A percentile compares a stretch with the other conserved stretches of the same genome.
These are phyloP conservation scores for Poeciliopsis paucimaculata DNA, from an alignment of 2,797 vertebrate genomes.

Conservation along the genomic window DNA sequence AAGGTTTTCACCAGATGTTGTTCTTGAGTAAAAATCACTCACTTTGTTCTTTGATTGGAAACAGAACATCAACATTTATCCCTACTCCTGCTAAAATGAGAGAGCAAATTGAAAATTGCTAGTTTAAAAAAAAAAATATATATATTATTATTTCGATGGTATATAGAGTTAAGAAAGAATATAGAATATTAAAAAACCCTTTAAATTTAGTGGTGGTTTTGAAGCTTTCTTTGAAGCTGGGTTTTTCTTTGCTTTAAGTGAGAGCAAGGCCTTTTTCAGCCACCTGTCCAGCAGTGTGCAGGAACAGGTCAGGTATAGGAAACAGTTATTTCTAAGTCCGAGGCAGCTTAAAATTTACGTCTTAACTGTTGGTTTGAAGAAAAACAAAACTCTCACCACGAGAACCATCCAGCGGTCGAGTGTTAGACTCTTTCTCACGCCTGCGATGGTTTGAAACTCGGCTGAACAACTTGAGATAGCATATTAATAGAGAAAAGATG, in stretches of 20 bases:
- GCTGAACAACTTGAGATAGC: not conserved
- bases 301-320: not conserved
- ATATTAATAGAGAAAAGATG: not conserved
- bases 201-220: not conserved
- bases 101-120: not conserved
- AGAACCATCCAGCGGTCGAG: not conserved
- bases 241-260: not conserved
- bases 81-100: not conserved
- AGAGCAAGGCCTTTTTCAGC: not conserved
- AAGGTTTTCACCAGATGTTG: not conserved
- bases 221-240: not conserved
- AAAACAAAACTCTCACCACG: not conserved
- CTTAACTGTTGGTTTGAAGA: not conserved
- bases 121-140: not conserved
- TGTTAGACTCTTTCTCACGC: not conserved
- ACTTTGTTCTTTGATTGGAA: not conserved
- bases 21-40: not conserved
- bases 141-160: too few relatives aligned
- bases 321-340: not conserved
- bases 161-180: not conserved
- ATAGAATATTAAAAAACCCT: not conserved
- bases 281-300: slow-evolving; percentile 1
- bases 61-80: not conserved
- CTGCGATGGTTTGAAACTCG: not conserved
- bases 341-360: not conserved